Evolutionary conservation across 2,797 vertebrate species (phyloP), one percentile per base, ranked within the genome.

Genomic region (Gallinago nigripennis): DNA sequence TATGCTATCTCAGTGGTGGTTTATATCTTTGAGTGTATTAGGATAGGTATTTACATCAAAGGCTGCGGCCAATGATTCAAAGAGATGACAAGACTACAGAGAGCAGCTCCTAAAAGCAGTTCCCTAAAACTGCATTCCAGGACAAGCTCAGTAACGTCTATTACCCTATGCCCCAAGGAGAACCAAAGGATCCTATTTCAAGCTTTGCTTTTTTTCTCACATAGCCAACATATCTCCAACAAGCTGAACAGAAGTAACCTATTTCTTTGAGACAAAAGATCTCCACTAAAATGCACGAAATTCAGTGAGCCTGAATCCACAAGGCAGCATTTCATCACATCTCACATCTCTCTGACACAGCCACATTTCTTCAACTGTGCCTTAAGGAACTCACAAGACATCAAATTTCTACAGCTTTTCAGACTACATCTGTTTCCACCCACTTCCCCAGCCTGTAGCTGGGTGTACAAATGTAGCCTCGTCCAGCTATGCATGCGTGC

Each of bases 291-390:
- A 77, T 0, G 39, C 76, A 48, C 30, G 43, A 6, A 61, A 24
- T 23, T 5, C 68, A 51, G 20, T 3, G 1, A 82, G 61, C 8
- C 48, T 23, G 24, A 24, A 11, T 12, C 48, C 37, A 23, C 0
- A 0, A 56, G 35, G 23, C 37, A 61, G 75, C 68, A 5, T 46
- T 33, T 23, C 50, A 18, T 2, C 2, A 8, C 2, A 0, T 28
- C 27, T 69, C n/a, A 21, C 88, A 39, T 33, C 58, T 19, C n/a
- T 4, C 16, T 0, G 1, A 6, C 45, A 46, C 75, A 45, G 41
- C 50, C 20, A 9, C 56, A 4, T n/a, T 12, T 54, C 72, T 43
- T 80, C 64, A 46, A 46, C 9, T 4, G 2, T 30, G 35, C 77
- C 56, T 28, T 28, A 4, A 63, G 43, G 60, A 33, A 12, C 33